A percentile compares a stretch with the other conserved stretches of the same genome.
phyloP scores from a whole-genome alignment of 2,113 vertebrate species.

The Prionailurus viverrinus region DNA sequence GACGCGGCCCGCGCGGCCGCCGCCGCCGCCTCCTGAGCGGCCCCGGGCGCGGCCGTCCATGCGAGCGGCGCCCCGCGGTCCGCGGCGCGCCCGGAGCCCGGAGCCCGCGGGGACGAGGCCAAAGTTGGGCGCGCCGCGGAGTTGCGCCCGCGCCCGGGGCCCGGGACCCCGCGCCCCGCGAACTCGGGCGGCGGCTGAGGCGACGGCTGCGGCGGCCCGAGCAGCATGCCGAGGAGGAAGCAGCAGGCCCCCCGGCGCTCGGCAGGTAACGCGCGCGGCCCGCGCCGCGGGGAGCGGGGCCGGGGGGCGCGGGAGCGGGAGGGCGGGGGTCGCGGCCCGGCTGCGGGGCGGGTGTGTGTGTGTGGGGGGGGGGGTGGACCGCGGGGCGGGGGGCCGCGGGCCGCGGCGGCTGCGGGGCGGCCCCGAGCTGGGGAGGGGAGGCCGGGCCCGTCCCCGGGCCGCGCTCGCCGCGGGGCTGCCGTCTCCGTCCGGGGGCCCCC shows the following conservation, averaged over 20 bases:
- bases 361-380: not conserved
- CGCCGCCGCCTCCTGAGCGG: slow-evolving; percentile 81
- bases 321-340: not conserved
- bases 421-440: not conserved
- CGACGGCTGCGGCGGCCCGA: slow-evolving; percentile 86
- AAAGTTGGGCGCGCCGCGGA: slow-evolving; percentile 82
- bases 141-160: slow-evolving; percentile 78
- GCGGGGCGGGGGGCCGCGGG: not conserved
- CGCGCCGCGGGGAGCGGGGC: slow-evolving; percentile 63
- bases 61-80: slow-evolving; percentile 73
- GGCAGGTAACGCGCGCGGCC: slow-evolving; percentile 90
- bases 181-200: slow-evolving; percentile 90
- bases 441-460: slow-evolving; percentile 34
- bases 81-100: slow-evolving; percentile 79
- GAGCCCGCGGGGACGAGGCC: slow-evolving; percentile 80
- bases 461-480: not conserved
- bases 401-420: not conserved
- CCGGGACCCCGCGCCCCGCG: slow-evolving; percentile 82
- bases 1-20: slow-evolving; percentile 82
- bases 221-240: slow-evolving; percentile 97
- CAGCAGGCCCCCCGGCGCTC: slow-evolving; percentile 97
- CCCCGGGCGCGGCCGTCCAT: slow-evolving; percentile 80
- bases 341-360: not conserved
- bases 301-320: not conserved
- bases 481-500: not conserved